phyloP scores from a whole-genome alignment of 92 coral and sea anemone genomes.

The Heteractis magnifica region DNA sequence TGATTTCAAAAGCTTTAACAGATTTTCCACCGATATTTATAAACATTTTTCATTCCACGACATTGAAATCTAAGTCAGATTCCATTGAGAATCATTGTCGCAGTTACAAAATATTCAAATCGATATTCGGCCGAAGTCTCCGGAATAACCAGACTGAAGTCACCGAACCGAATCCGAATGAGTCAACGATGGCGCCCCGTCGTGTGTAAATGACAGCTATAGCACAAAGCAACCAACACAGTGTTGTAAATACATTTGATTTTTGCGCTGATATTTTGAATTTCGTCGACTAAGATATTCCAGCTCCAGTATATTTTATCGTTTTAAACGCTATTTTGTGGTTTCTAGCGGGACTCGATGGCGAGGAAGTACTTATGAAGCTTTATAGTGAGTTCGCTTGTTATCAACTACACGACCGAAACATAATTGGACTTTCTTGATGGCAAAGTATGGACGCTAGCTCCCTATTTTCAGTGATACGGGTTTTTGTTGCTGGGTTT shows the following conservation, averaged over 20 bases:
- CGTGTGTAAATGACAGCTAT: neutral
- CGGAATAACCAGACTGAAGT: neutral
- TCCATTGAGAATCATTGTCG: neutral
- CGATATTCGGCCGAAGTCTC: neutral
- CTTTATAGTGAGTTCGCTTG: too few relatives aligned
- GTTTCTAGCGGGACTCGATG: neutral
- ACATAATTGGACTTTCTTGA: neutral
- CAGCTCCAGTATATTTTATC: neutral
- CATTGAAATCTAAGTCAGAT: too few relatives aligned
- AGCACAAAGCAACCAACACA: conserved; percentile 1
- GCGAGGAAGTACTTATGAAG: neutral
- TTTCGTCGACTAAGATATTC: neutral
- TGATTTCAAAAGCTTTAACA: too few relatives aligned
- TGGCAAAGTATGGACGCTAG: neutral
- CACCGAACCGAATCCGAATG: conserved; percentile 28
- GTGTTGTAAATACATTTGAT: neutral
- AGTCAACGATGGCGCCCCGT: conserved; percentile 20
- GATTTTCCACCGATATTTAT: too few relatives aligned
- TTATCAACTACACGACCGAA: too few relatives aligned
- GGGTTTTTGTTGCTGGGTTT: neutral
- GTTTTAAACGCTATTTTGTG: neutral
- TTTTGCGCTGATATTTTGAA: neutral
- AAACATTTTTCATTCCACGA: too few relatives aligned
- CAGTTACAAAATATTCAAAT: too few relatives aligned
- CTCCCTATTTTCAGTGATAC: neutral